These are phyloP conservation scores for Sebastes vulpes DNA, from an alignment of 2,797 vertebrate genomes.

Conservation along the genomic window DNA sequence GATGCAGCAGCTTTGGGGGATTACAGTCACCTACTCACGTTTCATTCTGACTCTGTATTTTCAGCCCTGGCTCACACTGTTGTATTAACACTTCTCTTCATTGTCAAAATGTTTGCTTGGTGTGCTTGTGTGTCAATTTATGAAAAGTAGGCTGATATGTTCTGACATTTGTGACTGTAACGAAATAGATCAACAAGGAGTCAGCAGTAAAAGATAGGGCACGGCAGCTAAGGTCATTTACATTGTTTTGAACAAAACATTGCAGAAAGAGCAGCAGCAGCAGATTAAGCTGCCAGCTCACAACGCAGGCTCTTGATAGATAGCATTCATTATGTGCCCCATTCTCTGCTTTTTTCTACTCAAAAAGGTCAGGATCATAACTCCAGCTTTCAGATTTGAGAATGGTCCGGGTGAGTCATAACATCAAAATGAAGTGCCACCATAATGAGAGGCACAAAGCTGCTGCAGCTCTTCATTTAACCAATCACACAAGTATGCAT, in stretches of 20 bases:
- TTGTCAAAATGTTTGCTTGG: slow-evolving; percentile 31
- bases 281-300: slow-evolving; percentile 28
- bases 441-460: slow-evolving; percentile 71
- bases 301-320: slow-evolving; percentile 52
- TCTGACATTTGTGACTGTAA: neutral
- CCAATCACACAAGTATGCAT: slow-evolving; percentile 68
- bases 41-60: slow-evolving; percentile 3
- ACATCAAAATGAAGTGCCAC: slow-evolving; percentile 65
- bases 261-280: neutral
- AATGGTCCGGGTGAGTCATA: slow-evolving; percentile 73
- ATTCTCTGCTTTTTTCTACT: neutral
- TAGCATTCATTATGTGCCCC: neutral
- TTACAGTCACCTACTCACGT: neutral
- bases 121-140: neutral
- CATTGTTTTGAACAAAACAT: slow-evolving; percentile 63
- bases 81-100: neutral
- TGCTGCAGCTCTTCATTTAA: slow-evolving; percentile 61
- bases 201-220: slow-evolving; percentile 58
- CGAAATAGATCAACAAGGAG: neutral
- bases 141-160: slow-evolving; percentile 15
- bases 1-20: neutral
- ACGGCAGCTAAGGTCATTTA: slow-evolving; percentile 31
- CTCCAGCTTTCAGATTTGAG: slow-evolving; percentile 33
- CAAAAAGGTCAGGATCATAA: slow-evolving; percentile 70
- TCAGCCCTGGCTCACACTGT: neutral